phyloP scores from a whole-genome alignment of 1,140 invertebrate genomes.

The Idris sp. region DNA sequence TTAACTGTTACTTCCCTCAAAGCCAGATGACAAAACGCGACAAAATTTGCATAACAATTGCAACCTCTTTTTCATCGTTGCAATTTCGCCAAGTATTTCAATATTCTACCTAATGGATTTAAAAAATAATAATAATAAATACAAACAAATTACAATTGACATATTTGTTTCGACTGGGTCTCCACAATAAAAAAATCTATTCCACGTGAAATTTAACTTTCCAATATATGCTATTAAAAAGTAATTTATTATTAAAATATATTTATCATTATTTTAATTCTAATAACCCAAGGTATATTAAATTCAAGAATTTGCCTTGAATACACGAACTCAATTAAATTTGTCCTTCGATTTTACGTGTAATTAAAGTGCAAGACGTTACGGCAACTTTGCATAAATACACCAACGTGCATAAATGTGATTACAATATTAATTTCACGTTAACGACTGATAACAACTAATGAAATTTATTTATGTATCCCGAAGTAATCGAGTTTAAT shows the following conservation, averaged over 20 bases:
- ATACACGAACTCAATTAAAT: slow-evolving; percentile 9
- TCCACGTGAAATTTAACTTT: too few relatives aligned
- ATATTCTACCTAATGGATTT: too few relatives aligned
- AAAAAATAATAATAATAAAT: too few relatives aligned
- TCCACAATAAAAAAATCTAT: too few relatives aligned
- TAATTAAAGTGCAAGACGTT: slow-evolving; percentile 30
- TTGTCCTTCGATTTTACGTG: slow-evolving; percentile 15
- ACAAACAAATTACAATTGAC: too few relatives aligned
- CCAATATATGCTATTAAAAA: too few relatives aligned
- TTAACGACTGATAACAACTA: slow-evolving; percentile 50
- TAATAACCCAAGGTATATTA: too few relatives aligned
- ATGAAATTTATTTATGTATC: slow-evolving; percentile 50
- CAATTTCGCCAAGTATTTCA: too few relatives aligned
- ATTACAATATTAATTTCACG: slow-evolving; percentile 52
- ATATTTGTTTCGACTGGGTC: too few relatives aligned
- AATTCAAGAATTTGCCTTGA: too few relatives aligned
- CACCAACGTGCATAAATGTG: slow-evolving; percentile 8
- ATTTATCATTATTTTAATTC: too few relatives aligned
- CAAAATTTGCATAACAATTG: slow-evolving; percentile 45
- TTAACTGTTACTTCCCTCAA: slow-evolving; percentile 18
- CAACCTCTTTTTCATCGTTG: slow-evolving; percentile 26
- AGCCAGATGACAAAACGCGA: slow-evolving; percentile 34
- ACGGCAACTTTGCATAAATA: slow-evolving; percentile 19
- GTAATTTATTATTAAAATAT: too few relatives aligned
- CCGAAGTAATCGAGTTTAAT: slow-evolving; percentile 55